Evolutionary conservation across 2,113 vertebrate species (phyloP), one percentile per base, ranked within the genome.

Genomic region (Sorex araneus): DNA sequence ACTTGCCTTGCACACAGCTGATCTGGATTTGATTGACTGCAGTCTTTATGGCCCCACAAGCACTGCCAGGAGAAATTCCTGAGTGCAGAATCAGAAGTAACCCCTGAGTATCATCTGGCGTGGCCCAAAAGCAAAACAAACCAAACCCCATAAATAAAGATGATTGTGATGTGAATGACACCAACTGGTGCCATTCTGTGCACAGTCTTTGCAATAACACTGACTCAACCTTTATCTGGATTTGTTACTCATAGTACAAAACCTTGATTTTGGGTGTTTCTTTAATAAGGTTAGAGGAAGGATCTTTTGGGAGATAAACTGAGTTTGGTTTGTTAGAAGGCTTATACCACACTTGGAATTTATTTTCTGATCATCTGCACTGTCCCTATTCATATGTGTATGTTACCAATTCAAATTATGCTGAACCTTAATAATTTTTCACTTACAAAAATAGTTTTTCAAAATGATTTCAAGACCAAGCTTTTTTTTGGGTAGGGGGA

Each of bases 91-190:
- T 50, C 47, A 50, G 47, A 50, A 50, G 13, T 50, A 50, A 50
- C 47, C 9, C 47, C 47, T 50, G 47, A 50, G 47, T 9, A 50
- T 50, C 10, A 50, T 50, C 47, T 50, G 47, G 47, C 2, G 2
- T 50, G 47, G 13, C 47, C 47, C 47, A 50, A 50, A 50, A 10
- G 47, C 47, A 50, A 50, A 50, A 50, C 47, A 50, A 50, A 40
- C 40, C 40, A 40, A 50, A 13, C 47, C 47, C 47, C 47, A 50
- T 27, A 67, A 27, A 43, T 25, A 64, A 43, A 10, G 40, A 4
- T 32, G 34, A 21, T 54, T 15, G 0, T 6, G 47, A 47, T 15
- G 28, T 19, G 23, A 32, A 1, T 13, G 23, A 3, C 0, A 1
- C 23, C n/a, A 2, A 0, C 13, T 16, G 2, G 16, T 34, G 19